A percentile compares a stretch with the other conserved stretches of the same genome.
Evolutionary conservation across 2,113 vertebrate genomes (phyloP).

Genomic region (Eulacestoma nigropectus): DNA sequence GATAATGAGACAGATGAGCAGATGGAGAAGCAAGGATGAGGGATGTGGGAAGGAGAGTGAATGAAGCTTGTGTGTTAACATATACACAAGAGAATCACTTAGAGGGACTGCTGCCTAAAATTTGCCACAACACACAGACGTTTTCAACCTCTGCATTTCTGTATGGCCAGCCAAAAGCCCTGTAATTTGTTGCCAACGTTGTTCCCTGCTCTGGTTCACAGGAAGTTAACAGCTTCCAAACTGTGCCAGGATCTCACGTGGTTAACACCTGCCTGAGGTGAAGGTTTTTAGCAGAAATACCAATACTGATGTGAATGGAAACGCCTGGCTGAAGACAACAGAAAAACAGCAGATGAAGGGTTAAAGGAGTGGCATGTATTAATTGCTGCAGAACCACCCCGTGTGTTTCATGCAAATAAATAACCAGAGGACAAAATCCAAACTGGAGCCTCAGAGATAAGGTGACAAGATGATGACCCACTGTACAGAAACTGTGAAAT

Average conservation of each 20-base stretch:
- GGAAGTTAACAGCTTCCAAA: not conserved
- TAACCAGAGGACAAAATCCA: not conserved
- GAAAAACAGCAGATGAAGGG: not conserved
- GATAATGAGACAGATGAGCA: not conserved
- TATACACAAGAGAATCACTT: not conserved
- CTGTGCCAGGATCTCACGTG: accelerated
- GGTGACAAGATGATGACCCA: not conserved
- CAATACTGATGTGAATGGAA: not conserved
- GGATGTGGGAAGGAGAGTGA: not conserved
- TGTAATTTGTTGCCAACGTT: not conserved
- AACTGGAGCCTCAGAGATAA: not conserved
- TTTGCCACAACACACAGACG: not conserved
- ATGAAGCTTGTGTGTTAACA: not conserved
- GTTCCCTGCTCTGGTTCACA: not conserved
- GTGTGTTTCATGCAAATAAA: not conserved
- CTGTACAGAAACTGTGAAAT: not conserved
- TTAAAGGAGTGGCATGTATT: not conserved
- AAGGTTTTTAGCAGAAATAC: not conserved
- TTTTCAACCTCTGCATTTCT: not conserved
- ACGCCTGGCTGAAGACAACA: not conserved
- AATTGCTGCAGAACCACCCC: not conserved
- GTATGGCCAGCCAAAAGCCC: not conserved
- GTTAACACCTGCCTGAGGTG: not conserved
- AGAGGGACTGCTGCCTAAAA: not conserved
- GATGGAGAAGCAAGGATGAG: not conserved